Conservation (phyloP, 2,888 invertebrate species). For the Blera fallax region DNA sequence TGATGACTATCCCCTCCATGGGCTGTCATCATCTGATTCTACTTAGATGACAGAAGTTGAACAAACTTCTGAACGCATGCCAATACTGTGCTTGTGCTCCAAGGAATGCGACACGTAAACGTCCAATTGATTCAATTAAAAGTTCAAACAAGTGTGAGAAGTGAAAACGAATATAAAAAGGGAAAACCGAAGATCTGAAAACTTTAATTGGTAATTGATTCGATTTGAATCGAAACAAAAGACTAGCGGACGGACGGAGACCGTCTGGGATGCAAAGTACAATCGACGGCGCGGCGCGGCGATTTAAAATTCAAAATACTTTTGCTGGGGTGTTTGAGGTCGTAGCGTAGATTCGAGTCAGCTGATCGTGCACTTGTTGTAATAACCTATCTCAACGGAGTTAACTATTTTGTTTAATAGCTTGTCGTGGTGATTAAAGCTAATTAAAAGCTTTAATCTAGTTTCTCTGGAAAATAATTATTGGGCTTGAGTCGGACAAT, state of each 20-base stretch:
- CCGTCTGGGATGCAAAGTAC: slow-evolving; percentile 12
- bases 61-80: slow-evolving; percentile 46
- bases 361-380: neutral
- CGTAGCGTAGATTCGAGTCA: neutral
- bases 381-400: slow-evolving; percentile 5
- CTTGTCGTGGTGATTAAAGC: no score
- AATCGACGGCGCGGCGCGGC: neutral
- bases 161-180: neutral
- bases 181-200: slow-evolving; percentile 3
- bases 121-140: slow-evolving; percentile 65
- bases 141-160: slow-evolving; percentile 48
- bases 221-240: slow-evolving; percentile 33
- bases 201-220: slow-evolving; percentile 49
- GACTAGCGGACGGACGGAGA: slow-evolving; percentile 28
- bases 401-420: no score
- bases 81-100: no score
- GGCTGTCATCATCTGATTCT: neutral
- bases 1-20: slow-evolving; percentile 9
- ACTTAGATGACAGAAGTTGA: slow-evolving; percentile 45
- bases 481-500: no score
- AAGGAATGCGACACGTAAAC: slow-evolving; percentile 51
- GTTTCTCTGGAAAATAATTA: no score
- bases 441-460: no score
- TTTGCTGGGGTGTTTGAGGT: neutral
- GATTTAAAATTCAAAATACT: neutral